phyloP scores from a whole-genome alignment of 92 coral and sea anemone species.

The Pocillopora grandis region DNA sequence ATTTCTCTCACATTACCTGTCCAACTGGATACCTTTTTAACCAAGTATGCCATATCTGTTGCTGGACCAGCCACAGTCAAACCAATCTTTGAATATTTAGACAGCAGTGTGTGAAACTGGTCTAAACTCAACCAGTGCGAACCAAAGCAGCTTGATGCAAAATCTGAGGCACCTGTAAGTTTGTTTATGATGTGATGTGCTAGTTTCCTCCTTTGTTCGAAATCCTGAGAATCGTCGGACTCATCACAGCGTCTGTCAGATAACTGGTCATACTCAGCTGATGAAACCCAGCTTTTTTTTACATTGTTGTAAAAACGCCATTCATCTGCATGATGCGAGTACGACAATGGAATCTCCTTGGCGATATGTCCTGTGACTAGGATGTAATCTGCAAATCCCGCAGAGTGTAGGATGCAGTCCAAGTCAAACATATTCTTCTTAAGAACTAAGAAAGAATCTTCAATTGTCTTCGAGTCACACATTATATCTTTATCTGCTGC shows the following conservation, averaged over 20 bases:
- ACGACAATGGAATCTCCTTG: constrained; percentile 6
- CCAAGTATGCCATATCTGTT: constrained; percentile 14
- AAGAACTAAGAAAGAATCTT: constrained; percentile 5
- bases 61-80: constrained; percentile 13
- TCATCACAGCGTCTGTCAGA: constrained; percentile 3
- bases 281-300: not conserved
- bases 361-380: constrained; percentile 5
- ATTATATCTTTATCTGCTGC: not conserved
- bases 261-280: not conserved
- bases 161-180: constrained; percentile 1
- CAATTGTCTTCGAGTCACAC: not conserved
- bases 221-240: not conserved
- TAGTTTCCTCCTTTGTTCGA: not conserved
- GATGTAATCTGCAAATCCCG: not conserved
- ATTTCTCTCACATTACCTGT: not conserved
- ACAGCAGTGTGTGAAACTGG: not conserved
- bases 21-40: not conserved
- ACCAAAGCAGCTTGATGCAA: not conserved
- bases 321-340: constrained; percentile 12
- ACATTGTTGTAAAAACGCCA: constrained; percentile 14
- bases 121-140: constrained; percentile 6
- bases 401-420: constrained; percentile 8
- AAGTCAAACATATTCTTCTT: constrained; percentile 14
- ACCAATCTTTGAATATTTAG: not conserved
- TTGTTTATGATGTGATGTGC: constrained; percentile 7